Percentiles rank a stretch among this genome's conserved stretches.
Evolutionary conservation across 2,888 invertebrate genomes (phyloP).

Genomic region (Oscheius onirici): DNA sequence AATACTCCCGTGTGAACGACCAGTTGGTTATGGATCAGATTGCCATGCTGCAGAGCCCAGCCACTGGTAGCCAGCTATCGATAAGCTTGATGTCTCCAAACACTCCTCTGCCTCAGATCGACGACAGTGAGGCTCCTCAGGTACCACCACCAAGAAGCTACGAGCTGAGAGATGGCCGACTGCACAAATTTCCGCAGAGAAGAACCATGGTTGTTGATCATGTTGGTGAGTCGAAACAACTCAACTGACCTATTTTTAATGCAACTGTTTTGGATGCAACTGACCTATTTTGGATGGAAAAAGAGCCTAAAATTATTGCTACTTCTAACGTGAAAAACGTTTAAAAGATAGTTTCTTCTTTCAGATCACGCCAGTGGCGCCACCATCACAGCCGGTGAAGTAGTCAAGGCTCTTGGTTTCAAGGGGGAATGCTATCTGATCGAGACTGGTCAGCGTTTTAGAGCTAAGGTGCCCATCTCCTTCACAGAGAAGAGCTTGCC

Average conservation of each 20-base stretch:
- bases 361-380: conserved; percentile 48
- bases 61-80: conserved; percentile 5
- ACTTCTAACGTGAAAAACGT: no score
- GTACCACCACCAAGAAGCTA: conserved; percentile 38
- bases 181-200: conserved; percentile 49
- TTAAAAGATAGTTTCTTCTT: no score
- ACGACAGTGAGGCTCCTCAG: conserved; percentile 4
- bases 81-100: conserved; percentile 15
- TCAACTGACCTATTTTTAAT: no score
- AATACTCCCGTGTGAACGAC: conserved; percentile 45
- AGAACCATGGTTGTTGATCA: conserved; percentile 47
- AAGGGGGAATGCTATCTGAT: conserved; percentile 50
- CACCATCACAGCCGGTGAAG: conserved; percentile 47
- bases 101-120: not conserved
- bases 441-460: conserved; percentile 38
- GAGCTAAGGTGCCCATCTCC: conserved; percentile 47
- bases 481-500: conserved; percentile 47
- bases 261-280: no score
- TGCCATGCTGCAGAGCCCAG: not conserved
- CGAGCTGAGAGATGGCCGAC: conserved; percentile 43
- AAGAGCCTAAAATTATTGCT: no score
- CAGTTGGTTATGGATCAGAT: conserved; percentile 3
- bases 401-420: conserved; percentile 50
- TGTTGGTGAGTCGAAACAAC: conserved; percentile 42
- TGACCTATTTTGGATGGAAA: no score